Evolutionary conservation across 2,888 invertebrate genomes (phyloP).

Genomic region (Pinctada fucata): DNA sequence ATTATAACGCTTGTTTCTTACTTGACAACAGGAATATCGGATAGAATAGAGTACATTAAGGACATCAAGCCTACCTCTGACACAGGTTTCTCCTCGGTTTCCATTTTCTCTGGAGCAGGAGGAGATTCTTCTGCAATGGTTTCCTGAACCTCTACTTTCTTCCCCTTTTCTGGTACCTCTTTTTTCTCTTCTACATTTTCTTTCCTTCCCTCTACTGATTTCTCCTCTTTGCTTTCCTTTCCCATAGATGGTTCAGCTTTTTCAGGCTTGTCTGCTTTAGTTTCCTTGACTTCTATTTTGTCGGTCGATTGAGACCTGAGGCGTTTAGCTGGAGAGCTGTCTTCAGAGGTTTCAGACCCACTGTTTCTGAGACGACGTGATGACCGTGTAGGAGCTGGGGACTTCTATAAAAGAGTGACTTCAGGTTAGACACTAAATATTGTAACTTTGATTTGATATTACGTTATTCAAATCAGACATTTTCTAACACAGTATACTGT

Average conservation of each 20-base stretch:
- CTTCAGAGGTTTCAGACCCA: not conserved
- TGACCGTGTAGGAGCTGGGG: slow-evolving; percentile 14
- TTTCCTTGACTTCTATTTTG: not conserved
- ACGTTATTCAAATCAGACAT: no score
- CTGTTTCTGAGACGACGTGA: slow-evolving; percentile 1
- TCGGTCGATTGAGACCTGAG: not conserved
- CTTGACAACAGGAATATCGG: no score
- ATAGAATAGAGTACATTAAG: no score
- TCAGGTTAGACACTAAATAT: not conserved
- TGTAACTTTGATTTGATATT: not conserved
- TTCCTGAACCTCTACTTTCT: slow-evolving; percentile 19
- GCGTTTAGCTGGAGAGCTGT: not conserved
- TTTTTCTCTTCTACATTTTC: slow-evolving; percentile 6
- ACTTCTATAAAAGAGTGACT: not conserved
- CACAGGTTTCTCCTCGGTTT: slow-evolving; percentile 17
- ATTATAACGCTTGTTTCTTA: no score
- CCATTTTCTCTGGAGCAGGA: slow-evolving; percentile 10
- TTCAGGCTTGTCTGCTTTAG: not conserved
- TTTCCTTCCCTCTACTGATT: not conserved
- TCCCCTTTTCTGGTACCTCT: slow-evolving; percentile 10
- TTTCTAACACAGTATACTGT: no score
- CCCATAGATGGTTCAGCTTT: not conserved
- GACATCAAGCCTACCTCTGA: no score
- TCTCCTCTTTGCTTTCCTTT: not conserved
- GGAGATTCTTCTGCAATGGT: no score